Percentiles rank a stretch among this genome's conserved stretches.
phyloP scores from a whole-genome alignment of 2,113 vertebrate species.

The Camelus bactrianus region DNA sequence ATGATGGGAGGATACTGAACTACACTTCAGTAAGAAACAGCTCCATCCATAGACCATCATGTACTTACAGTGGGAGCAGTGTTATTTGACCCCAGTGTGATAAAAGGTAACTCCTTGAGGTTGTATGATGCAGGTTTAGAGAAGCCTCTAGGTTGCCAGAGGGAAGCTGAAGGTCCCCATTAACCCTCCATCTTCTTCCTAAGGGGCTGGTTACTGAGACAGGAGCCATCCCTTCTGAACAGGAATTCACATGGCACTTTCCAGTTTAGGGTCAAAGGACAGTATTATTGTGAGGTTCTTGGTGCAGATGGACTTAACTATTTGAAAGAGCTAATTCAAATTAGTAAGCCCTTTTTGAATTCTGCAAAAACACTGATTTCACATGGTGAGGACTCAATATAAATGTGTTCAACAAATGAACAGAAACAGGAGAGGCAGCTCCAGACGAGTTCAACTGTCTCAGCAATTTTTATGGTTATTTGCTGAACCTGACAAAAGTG shows the following conservation, averaged over 20 bases:
- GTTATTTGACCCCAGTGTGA: not conserved
- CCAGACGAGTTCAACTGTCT: not conserved
- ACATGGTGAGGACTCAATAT: not conserved
- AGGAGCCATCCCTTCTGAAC: not conserved
- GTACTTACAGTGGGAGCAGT: not conserved
- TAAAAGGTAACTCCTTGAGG: not conserved
- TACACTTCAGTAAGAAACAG: not conserved
- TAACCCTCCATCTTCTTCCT: not conserved
- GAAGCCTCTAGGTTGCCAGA: not conserved
- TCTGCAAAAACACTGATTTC: not conserved
- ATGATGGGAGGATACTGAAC: not conserved
- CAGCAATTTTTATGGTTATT: not conserved
- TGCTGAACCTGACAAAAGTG: not conserved
- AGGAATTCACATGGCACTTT: not conserved
- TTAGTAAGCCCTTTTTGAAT: not conserved
- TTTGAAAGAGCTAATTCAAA: not conserved
- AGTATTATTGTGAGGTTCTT: not conserved
- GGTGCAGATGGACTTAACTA: not conserved
- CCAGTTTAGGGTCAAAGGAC: not conserved
- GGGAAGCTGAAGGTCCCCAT: not conserved
- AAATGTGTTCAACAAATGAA: not conserved
- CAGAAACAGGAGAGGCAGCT: not conserved
- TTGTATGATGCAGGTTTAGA: not conserved
- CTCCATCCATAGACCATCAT: not conserved
- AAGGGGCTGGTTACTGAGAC: not conserved